A percentile compares a stretch with the other conserved stretches of the same genome.
Evolutionary conservation across 2,113 vertebrate species (phyloP).

Genomic region (Proterorhinus semilunaris): DNA sequence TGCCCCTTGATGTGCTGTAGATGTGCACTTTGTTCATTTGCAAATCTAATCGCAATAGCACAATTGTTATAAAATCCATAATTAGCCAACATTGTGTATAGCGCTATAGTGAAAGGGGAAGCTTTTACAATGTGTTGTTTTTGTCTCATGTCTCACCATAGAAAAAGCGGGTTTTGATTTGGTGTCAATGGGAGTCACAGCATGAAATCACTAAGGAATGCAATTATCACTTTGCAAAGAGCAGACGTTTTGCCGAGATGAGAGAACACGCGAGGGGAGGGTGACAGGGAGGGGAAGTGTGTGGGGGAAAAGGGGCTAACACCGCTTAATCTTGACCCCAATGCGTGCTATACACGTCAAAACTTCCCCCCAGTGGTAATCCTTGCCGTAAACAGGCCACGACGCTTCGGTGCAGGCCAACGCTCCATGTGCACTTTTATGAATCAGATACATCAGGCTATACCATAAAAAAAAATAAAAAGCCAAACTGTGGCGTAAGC

Average conservation of each 20-base stretch:
- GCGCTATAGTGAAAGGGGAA: slow-evolving; percentile 7
- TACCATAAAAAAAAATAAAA: no score
- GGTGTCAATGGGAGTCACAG: slow-evolving; percentile 60
- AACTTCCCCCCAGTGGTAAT: slow-evolving; percentile 23
- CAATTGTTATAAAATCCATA: no score
- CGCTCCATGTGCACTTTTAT: no score
- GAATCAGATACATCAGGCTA: no score
- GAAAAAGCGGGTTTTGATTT: slow-evolving; percentile 58
- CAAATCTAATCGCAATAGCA: no score
- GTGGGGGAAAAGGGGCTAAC: slow-evolving; percentile 13
- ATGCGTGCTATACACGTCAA: slow-evolving; percentile 24
- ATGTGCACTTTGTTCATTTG: no score
- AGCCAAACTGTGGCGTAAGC: no score
- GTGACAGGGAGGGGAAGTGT: slow-evolving; percentile 6
- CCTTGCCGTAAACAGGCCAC: slow-evolving; percentile 1
- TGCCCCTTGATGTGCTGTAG: no score
- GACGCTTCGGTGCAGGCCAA: neutral
- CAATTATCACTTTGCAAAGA: slow-evolving; percentile 70
- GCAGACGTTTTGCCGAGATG: slow-evolving; percentile 58
- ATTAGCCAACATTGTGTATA: no score
- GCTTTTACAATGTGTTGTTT: slow-evolving; percentile 62
- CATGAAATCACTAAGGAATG: slow-evolving; percentile 70
- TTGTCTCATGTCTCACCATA: slow-evolving; percentile 61
- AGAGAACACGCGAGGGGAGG: slow-evolving; percentile 37
- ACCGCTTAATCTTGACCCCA: slow-evolving; percentile 23